Evolutionary conservation across 2,113 vertebrate genomes (phyloP).

Genomic region (Pipa parva): DNA sequence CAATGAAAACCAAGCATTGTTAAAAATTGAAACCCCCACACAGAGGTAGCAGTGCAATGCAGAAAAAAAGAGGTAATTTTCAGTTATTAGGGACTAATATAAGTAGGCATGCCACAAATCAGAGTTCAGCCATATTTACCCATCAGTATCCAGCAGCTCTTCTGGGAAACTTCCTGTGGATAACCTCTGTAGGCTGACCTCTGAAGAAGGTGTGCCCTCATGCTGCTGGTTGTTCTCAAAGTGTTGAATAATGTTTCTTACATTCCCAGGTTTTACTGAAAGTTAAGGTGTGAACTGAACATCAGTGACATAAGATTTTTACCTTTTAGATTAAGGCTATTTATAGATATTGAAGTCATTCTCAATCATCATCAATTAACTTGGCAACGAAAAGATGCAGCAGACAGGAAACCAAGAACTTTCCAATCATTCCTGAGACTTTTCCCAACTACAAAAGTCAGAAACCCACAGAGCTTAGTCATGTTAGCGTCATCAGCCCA

Average conservation of each 20-base stretch:
- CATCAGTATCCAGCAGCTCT: slow-evolving; percentile 69
- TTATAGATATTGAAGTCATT: too few species aligned
- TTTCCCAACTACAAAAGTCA: background rate
- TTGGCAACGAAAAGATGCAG: too few species aligned
- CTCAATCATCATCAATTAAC: too few species aligned
- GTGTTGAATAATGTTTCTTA: slow-evolving; percentile 91
- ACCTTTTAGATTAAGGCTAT: too few species aligned
- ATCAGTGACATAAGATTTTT: too few species aligned
- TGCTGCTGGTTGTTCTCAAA: slow-evolving; percentile 80
- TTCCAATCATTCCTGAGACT: background rate
- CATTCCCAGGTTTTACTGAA: slow-evolving; percentile 78
- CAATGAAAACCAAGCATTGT: too few species aligned
- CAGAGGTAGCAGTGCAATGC: too few species aligned
- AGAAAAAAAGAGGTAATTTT: too few species aligned
- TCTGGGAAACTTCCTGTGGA: slow-evolving; percentile 84
- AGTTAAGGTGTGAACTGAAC: background rate
- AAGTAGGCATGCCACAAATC: too few species aligned
- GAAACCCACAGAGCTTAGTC: background rate
- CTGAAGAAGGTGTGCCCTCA: slow-evolving; percentile 62
- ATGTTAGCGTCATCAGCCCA: slow-evolving; percentile 10
- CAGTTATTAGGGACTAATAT: too few species aligned
- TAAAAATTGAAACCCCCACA: too few species aligned
- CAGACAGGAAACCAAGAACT: background rate
- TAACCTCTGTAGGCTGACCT: slow-evolving; percentile 64
- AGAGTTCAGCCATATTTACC: slow-evolving; percentile 48